A percentile compares a stretch with the other conserved stretches of the same genome.
These are phyloP conservation scores for Dorcus parallelipipedus DNA, from an alignment of 2,888 invertebrate species.

Conservation along the genomic window DNA sequence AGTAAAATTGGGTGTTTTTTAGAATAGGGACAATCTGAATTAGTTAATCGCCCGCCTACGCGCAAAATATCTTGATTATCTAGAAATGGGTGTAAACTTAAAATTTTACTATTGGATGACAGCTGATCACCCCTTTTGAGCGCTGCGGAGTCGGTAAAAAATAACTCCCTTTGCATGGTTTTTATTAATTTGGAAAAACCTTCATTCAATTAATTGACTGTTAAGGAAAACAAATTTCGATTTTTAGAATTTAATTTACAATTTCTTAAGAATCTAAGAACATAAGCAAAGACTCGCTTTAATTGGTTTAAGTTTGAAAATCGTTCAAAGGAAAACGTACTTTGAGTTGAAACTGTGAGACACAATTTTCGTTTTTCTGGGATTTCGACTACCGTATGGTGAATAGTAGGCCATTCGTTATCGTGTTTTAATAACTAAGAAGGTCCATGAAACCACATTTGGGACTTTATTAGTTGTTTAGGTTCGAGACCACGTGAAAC, in stretches of 20 bases:
- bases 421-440: neutral
- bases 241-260: neutral
- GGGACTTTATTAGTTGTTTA: constrained; percentile 1
- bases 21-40: neutral
- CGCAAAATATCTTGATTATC: constrained; percentile 19
- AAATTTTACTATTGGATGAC: constrained; percentile 6
- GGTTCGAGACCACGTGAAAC: constrained; percentile 28
- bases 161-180: no score
- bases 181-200: no score
- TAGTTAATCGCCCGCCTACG: constrained; percentile 13
- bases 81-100: constrained; percentile 19
- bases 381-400: neutral
- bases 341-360: no score
- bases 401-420: neutral
- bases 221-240: no score
- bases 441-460: constrained; percentile 18
- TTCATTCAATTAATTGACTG: no score
- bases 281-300: constrained; percentile 2
- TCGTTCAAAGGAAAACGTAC: neutral
- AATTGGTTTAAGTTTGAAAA: neutral
- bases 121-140: neutral
- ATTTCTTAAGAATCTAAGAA: constrained; percentile 8
- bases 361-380: no score
- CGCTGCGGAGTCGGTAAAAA: no score
- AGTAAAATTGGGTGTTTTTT: constrained; percentile 22